Conservation (phyloP, 2,113 vertebrate species). For the Macrotus californicus region DNA sequence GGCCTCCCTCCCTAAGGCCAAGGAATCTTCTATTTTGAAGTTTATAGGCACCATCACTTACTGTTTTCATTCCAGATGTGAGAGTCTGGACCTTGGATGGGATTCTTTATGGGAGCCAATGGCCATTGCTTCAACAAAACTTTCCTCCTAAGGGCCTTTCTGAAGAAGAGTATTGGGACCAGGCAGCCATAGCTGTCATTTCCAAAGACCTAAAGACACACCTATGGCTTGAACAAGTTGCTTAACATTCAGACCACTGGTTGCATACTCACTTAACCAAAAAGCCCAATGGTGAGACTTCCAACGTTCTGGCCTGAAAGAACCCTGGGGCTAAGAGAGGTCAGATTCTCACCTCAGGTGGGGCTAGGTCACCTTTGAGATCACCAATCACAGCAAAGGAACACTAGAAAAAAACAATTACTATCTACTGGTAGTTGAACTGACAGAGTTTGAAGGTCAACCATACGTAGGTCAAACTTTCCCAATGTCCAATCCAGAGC, state of each 20-base stretch:
- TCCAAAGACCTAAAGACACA: not conserved
- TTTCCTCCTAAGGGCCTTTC: not conserved
- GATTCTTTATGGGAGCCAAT: conserved; percentile 33
- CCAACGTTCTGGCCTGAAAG: not conserved
- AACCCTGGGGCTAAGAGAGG: not conserved
- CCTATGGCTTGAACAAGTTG: not conserved
- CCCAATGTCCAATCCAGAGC: not conserved
- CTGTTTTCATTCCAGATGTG: conserved; percentile 42
- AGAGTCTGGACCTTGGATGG: conserved; percentile 30
- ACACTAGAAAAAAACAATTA: not conserved
- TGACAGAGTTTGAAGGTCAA: not conserved
- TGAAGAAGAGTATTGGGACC: not conserved
- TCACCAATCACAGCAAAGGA: not conserved
- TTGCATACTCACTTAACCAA: not conserved
- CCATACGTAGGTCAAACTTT: not conserved
- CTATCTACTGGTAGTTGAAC: not conserved
- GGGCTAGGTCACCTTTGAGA: not conserved
- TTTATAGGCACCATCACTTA: conserved; percentile 57
- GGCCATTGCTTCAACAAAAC: not conserved
- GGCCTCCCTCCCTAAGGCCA: conserved; percentile 44
- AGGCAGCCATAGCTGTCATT: not conserved
- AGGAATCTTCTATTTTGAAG: conserved; percentile 64
- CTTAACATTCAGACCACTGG: not conserved
- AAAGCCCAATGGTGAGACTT: not conserved
- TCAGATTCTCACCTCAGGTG: not conserved